Conservation (phyloP, 2,888 invertebrate species). For the Linyphia triangularis region DNA sequence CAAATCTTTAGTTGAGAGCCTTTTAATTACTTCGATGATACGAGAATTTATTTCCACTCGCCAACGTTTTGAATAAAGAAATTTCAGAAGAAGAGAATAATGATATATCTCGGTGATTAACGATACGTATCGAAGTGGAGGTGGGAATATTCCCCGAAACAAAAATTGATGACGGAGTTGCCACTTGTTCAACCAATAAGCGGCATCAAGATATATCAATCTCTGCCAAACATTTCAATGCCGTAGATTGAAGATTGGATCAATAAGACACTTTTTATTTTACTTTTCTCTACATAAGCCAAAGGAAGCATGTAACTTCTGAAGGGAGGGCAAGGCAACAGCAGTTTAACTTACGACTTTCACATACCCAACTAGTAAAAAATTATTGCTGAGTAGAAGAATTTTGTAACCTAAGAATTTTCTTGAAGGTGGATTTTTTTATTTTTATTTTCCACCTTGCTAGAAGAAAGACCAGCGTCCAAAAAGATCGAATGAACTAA, state of each 20-base stretch:
- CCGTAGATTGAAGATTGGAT: constrained; percentile 52
- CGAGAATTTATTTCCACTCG: constrained; percentile 28
- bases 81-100: constrained; percentile 26
- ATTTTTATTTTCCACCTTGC: background rate
- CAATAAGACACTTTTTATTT: constrained; percentile 41
- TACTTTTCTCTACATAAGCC: background rate
- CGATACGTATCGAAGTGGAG: constrained; percentile 47
- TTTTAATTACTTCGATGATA: constrained; percentile 37
- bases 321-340: constrained; percentile 48
- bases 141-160: constrained; percentile 38
- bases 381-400: no score
- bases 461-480: no score
- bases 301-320: constrained; percentile 37
- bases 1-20: constrained; percentile 9
- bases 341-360: constrained; percentile 52
- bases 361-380: no score
- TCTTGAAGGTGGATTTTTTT: background rate
- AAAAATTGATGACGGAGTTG: constrained; percentile 52
- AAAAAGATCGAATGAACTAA: no score
- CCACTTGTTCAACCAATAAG: constrained; percentile 57
- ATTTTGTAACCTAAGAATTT: no score
- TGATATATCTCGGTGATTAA: constrained; percentile 48
- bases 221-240: constrained; percentile 59
- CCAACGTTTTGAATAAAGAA: constrained; percentile 8
- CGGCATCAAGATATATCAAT: constrained; percentile 46